Percentiles rank a stretch among this genome's conserved stretches.
Evolutionary conservation across 2,113 vertebrate genomes (phyloP).

Genomic region (Tragelaphus imberbis): DNA sequence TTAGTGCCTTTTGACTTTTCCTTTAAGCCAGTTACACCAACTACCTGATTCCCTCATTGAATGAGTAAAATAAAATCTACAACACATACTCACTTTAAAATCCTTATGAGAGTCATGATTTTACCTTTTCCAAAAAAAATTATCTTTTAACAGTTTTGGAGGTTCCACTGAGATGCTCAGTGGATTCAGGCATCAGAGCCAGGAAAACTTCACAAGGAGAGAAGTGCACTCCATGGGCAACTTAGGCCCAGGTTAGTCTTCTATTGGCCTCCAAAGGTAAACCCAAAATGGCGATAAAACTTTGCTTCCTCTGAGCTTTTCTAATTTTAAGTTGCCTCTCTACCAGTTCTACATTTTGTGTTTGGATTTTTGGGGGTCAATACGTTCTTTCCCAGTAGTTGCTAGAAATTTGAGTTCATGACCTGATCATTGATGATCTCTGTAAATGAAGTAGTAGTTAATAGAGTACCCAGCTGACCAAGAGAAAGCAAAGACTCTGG

Average conservation of each 20-base stretch:
- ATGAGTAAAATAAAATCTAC: neutral
- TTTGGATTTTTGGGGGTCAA: neutral
- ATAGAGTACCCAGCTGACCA: neutral
- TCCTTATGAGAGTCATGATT: neutral
- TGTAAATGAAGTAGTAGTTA: neutral
- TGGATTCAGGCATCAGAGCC: neutral
- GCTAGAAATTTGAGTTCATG: neutral
- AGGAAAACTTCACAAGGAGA: neutral
- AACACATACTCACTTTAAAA: neutral
- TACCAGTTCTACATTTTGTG: neutral
- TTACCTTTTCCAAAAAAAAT: constrained; percentile 2
- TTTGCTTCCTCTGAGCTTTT: neutral
- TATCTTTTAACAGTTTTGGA: neutral
- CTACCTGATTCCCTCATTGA: neutral
- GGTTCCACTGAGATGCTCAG: neutral
- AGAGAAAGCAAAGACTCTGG: neutral
- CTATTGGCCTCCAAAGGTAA: neutral
- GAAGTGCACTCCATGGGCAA: neutral
- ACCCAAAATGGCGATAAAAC: neutral
- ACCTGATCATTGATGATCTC: neutral
- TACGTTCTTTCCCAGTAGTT: neutral
- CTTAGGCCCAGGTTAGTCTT: neutral
- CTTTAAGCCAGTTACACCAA: neutral
- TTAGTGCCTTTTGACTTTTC: neutral
- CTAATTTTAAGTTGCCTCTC: neutral